These are phyloP conservation scores for Aurelia sp. DNA, from an alignment of 30 jellyfish, hydroid and myxozoan genomes.

Conservation along the genomic window DNA sequence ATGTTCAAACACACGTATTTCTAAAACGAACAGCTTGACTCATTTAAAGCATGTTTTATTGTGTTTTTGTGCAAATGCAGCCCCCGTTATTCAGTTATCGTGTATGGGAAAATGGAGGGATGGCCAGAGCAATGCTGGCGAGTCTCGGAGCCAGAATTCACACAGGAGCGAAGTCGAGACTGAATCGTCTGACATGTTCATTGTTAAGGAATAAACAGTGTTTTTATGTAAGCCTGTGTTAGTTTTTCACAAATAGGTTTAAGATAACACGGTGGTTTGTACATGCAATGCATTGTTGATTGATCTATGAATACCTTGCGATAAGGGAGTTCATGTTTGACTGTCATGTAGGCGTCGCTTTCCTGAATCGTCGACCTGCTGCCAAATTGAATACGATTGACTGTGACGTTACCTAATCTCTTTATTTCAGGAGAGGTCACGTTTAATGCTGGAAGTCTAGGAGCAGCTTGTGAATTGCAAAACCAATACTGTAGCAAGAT, in stretches of 20 bases:
- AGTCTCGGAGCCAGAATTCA: constrained; percentile 31
- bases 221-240: constrained; percentile 28
- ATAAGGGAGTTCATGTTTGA: constrained; percentile 24
- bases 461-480: too few species aligned
- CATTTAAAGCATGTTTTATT: too few species aligned
- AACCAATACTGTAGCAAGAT: too few species aligned
- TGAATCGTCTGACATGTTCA: constrained; percentile 19
- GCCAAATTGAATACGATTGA: constrained; percentile 4
- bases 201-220: constrained; percentile 23
- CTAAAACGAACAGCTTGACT: too few species aligned
- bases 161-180: constrained; percentile 28
- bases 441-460: background rate
- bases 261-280: constrained; percentile 20
- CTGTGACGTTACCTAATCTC: background rate
- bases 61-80: too few species aligned
- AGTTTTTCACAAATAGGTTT: constrained; percentile 32
- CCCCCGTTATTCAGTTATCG: too few species aligned
- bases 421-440: background rate
- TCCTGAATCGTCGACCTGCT: constrained; percentile 11
- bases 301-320: constrained; percentile 22
- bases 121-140: background rate
- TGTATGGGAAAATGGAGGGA: too few species aligned
- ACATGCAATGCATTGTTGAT: constrained; percentile 25
- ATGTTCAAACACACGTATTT: too few species aligned
- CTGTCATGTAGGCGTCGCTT: constrained; percentile 9